Percentiles rank a stretch among this genome's conserved stretches.
phyloP scores from a whole-genome alignment of 2,113 vertebrate genomes.

The Colaptes auratus region DNA sequence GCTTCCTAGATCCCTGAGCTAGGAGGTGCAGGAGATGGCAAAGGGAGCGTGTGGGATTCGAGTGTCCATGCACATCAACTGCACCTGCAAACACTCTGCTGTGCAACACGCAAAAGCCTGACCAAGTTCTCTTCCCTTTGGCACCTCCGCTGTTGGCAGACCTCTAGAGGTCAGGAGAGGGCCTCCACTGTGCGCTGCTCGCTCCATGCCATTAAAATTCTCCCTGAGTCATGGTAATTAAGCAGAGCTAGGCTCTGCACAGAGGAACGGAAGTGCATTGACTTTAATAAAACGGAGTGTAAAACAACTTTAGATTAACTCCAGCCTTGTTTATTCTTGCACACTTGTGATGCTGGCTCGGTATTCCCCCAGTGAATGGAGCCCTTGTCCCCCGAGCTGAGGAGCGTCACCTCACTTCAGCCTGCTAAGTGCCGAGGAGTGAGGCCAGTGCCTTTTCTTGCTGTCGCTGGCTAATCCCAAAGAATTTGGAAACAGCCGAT shows the following conservation, averaged over 20 bases:
- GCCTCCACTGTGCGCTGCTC: slow-evolving; percentile 9
- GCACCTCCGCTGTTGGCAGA: slow-evolving; percentile 39
- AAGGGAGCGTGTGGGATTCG: neutral
- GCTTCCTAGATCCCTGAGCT: neutral
- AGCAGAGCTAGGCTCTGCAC: slow-evolving; percentile 68
- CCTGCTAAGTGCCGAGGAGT: neutral
- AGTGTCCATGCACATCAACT: neutral
- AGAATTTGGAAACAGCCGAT: slow-evolving; percentile 29
- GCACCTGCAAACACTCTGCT: neutral
- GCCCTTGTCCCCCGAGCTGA: slow-evolving; percentile 56
- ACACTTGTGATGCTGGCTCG: slow-evolving; percentile 73
- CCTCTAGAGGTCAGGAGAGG: slow-evolving; percentile 86
- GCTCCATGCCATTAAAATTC: slow-evolving; percentile 71
- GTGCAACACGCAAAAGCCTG: neutral
- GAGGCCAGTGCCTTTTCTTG: neutral
- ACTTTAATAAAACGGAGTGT: slow-evolving; percentile 79
- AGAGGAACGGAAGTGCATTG: slow-evolving; percentile 79
- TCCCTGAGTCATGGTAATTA: slow-evolving; percentile 75
- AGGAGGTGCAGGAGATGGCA: neutral
- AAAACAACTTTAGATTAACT: slow-evolving; percentile 80
- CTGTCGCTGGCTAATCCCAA: neutral
- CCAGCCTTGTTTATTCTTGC: slow-evolving; percentile 76
- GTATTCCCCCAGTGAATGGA: slow-evolving; percentile 67
- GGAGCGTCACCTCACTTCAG: slow-evolving; percentile 40
- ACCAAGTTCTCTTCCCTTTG: neutral